Evolutionary conservation across 2,113 vertebrate species (phyloP).

Genomic region (Poicephalus gulielmi): DNA sequence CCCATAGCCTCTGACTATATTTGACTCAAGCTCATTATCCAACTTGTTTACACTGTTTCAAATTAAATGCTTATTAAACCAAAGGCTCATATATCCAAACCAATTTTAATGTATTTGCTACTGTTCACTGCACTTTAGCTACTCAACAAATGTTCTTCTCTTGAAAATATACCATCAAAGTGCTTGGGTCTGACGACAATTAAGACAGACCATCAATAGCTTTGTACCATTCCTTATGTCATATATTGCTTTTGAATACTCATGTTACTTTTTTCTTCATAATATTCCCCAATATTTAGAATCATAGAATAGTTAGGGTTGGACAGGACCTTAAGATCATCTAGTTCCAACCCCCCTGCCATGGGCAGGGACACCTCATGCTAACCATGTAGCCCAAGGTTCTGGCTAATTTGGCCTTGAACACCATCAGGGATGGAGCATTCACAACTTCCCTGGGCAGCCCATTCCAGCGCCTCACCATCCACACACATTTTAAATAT

Average conservation of each 20-base stretch:
- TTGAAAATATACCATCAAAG: not conserved
- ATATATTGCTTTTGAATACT: not conserved
- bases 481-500: not conserved
- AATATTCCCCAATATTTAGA: not conserved
- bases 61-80: not conserved
- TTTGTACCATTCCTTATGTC: not conserved
- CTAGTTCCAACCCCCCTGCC: not conserved
- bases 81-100: not conserved
- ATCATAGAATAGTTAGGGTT: not conserved
- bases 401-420: not conserved
- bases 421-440: not conserved
- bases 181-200: not conserved
- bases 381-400: not conserved
- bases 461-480: not conserved
- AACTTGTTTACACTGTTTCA: slow-evolving; percentile 12
- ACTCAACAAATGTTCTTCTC: not conserved
- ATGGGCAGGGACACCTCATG: not conserved
- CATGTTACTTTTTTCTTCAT: not conserved
- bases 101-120: not conserved
- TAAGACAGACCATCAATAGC: not conserved
- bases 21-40: not conserved
- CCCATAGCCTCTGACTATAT: not conserved
- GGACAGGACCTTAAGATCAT: not conserved
- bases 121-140: not conserved
- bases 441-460: not conserved